Evolutionary conservation across 2,888 invertebrate species (phyloP), one percentile per base, ranked within the genome.

Genomic region (Willowsia nigromaculata): DNA sequence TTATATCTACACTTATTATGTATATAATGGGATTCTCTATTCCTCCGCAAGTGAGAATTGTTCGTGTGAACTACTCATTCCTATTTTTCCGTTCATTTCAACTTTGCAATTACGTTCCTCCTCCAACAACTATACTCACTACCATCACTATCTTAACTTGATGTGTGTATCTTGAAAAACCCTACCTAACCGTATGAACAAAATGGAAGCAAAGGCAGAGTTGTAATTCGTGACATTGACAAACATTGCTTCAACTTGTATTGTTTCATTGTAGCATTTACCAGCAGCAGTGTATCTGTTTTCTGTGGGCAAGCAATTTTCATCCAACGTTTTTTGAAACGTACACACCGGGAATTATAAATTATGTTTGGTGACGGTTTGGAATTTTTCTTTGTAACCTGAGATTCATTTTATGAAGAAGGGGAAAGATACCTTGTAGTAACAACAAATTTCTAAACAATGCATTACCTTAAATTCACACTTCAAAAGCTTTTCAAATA

Each of bases 311-410:
- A 76, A 65, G 40, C 62, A 88, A 88, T 83, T 88, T 74, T 88
- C 81, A 82, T 88, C 59, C 76, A 30, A 40, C 74, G 30, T 74
- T 74, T 74, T 88, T 88, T 83, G 18, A 83, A 76, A 13, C 43
- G 68, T 68, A 78, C 88, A 78, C 88, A 78, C 22, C 71, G 88
- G 84, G 84, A 88, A 33, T 78, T 15, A 84, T 88, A 88, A 88
- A 88, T 88, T 78, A 78, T 88, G 84, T 88, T 88, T 88, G 88
- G 68, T 65, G 78, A 82, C 78, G 47, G 25, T 27, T n/a, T 13
- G 43, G 74, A 47, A 74, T 27, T 27, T n/a, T 74, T 40, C 15
- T 47, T 25, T 59, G 1, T 11, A 59, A 59, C 30, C 30, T 15
- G 47, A 15, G 47, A 74, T 74, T 43, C n/a, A n/a, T 47, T 47